Conservation (phyloP, 2,113 vertebrate genomes). For the Trichomycterus rosablanca region DNA sequence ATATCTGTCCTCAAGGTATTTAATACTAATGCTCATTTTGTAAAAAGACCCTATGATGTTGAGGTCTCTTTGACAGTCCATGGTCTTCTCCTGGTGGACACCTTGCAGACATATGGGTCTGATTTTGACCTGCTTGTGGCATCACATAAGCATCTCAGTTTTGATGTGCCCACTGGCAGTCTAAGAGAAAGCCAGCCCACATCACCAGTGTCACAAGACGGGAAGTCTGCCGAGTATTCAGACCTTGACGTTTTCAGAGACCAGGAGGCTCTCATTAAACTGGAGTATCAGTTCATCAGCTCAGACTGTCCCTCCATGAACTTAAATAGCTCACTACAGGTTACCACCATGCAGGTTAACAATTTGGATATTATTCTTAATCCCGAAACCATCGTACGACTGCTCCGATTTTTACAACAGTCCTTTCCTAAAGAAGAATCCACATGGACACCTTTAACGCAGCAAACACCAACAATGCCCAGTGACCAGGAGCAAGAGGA, state of each 20-base stretch:
- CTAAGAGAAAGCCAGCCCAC: constrained; percentile 84
- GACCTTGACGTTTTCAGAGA: constrained; percentile 61
- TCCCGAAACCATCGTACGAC: constrained; percentile 95
- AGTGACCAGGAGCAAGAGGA: constrained; percentile 65
- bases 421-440: constrained; percentile 91
- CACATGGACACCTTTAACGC: constrained; percentile 62
- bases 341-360: constrained; percentile 89
- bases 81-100: constrained; percentile 89
- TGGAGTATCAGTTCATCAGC: constrained; percentile 97
- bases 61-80: constrained; percentile 92
- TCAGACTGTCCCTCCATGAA: constrained; percentile 95
- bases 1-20: constrained; percentile 98
- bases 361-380: constrained; percentile 96
- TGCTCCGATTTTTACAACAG: constrained; percentile 93
- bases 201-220: constrained; percentile 69
- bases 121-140: constrained; percentile 97
- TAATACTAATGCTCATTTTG: constrained; percentile 89
- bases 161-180: constrained; percentile 90
- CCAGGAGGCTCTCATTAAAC: constrained; percentile 87
- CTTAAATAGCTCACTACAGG: constrained; percentile 88
- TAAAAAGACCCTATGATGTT: constrained; percentile 91
- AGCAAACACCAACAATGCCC: constrained; percentile 65
- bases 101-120: constrained; percentile 89
- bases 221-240: constrained; percentile 47
- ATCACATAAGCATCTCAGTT: constrained; percentile 94